Conservation (phyloP, 2,888 invertebrate genomes). For the Hipparchia semele region DNA sequence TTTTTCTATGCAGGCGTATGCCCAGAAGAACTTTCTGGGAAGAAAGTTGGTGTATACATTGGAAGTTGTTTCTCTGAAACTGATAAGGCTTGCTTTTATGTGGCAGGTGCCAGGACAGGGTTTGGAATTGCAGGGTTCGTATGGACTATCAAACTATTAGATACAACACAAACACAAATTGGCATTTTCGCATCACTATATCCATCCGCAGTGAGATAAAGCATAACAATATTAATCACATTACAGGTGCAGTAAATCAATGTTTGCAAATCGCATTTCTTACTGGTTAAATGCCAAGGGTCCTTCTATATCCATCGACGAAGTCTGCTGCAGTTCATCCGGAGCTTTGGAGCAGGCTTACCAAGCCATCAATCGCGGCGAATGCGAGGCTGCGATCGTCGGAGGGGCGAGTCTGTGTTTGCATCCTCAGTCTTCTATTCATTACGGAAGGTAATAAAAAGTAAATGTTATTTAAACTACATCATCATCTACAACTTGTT, state of each 20-base stretch:
- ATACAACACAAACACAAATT: too few species aligned
- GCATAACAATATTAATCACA: background rate
- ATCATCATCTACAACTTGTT: too few species aligned
- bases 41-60: conserved; percentile 74
- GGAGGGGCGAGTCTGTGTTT: conserved; percentile 83
- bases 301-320: conserved; percentile 62
- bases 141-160: background rate
- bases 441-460: conserved; percentile 59
- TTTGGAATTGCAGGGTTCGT: conserved; percentile 62
- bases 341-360: conserved; percentile 61
- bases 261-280: conserved; percentile 70
- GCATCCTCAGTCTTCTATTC: conserved; percentile 75
- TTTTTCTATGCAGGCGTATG: conserved; percentile 69
- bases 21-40: conserved; percentile 81
- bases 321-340: conserved; percentile 60
- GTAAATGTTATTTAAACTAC: background rate
- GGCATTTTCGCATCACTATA: too few species aligned
- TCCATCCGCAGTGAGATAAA: background rate
- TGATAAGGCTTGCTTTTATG: conserved; percentile 77
- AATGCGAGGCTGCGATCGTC: conserved; percentile 82
- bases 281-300: conserved; percentile 71
- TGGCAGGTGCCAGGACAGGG: conserved; percentile 47
- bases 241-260: conserved; percentile 60
- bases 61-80: conserved; percentile 83
- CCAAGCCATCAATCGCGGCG: conserved; percentile 56